Conservation (phyloP, 2,113 vertebrate genomes). For the Hiodon alosoides region DNA sequence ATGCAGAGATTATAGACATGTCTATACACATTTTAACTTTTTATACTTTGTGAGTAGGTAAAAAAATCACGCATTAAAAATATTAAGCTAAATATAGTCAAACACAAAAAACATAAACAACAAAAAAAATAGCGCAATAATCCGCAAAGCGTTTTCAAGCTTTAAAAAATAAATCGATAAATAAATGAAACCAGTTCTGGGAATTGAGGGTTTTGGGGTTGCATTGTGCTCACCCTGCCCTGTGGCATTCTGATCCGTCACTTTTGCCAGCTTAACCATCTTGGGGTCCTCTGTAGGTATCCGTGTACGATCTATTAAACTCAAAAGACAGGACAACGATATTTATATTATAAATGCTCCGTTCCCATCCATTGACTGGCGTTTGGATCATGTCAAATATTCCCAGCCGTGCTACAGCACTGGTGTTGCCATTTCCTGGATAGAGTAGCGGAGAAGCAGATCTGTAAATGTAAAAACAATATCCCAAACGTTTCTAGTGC, state of each 20-base stretch:
- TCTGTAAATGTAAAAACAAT: too few species aligned
- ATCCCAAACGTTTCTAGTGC: too few species aligned
- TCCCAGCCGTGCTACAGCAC: too few species aligned
- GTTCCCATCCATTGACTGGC: too few species aligned
- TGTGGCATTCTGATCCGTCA: slow-evolving; percentile 55
- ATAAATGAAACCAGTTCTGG: neutral
- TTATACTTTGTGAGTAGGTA: neutral
- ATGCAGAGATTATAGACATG: neutral
- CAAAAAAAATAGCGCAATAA: too few species aligned
- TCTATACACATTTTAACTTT: neutral
- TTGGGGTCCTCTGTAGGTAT: slow-evolving; percentile 33
- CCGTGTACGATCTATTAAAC: slow-evolving; percentile 23
- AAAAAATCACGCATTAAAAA: neutral
- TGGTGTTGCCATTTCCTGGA: too few species aligned
- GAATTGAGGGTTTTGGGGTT: neutral
- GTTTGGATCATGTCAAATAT: too few species aligned
- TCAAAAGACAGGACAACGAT: too few species aligned
- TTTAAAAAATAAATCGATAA: neutral
- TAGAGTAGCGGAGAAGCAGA: too few species aligned
- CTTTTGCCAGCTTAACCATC: slow-evolving; percentile 60
- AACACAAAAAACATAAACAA: neutral
- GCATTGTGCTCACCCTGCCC: slow-evolving; percentile 59
- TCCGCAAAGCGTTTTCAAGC: neutral
- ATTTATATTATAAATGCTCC: too few species aligned
- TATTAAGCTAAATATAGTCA: neutral